These are phyloP conservation scores for Agelastica alni DNA, from an alignment of 2,888 invertebrate genomes.

Conservation along the genomic window DNA sequence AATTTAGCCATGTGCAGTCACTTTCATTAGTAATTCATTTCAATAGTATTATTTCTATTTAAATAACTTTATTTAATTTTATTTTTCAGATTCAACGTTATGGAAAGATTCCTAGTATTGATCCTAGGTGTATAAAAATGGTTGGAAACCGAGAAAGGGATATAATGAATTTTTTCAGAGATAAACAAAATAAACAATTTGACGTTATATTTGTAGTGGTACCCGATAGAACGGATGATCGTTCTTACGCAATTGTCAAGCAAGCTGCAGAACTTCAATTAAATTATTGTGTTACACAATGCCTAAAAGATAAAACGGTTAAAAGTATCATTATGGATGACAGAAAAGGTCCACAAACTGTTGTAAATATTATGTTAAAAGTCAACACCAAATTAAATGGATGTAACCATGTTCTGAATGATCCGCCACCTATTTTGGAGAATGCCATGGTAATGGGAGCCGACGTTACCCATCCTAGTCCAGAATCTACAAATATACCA, in stretches of 20 bases:
- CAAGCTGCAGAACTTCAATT: constrained; percentile 69
- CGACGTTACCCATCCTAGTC: constrained; percentile 91
- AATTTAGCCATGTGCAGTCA: no score
- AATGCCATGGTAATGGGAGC: constrained; percentile 71
- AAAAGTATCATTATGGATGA: no score
- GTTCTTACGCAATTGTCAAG: constrained; percentile 65
- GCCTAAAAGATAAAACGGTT: constrained; percentile 64
- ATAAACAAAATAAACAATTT: constrained; percentile 43
- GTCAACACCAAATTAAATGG: constrained; percentile 86
- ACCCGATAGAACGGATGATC: constrained; percentile 53
- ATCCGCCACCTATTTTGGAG: constrained; percentile 37
- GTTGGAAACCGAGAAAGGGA: constrained; percentile 12
- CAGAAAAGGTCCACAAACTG: constrained; percentile 64
- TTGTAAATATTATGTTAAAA: constrained; percentile 71
- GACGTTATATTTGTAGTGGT: constrained; percentile 68
- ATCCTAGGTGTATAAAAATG: constrained; percentile 22
- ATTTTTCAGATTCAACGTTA: not conserved
- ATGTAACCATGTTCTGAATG: constrained; percentile 65
- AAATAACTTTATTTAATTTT: no score
- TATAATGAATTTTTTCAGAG: not conserved
- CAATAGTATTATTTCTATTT: no score
- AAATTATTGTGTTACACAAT: constrained; percentile 77
- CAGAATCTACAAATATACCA: constrained; percentile 67
- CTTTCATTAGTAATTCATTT: no score
- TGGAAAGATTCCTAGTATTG: not conserved